These are phyloP conservation scores for Pyrocoelia pectoralis DNA, from an alignment of 2,888 invertebrate species.

Conservation along the genomic window DNA sequence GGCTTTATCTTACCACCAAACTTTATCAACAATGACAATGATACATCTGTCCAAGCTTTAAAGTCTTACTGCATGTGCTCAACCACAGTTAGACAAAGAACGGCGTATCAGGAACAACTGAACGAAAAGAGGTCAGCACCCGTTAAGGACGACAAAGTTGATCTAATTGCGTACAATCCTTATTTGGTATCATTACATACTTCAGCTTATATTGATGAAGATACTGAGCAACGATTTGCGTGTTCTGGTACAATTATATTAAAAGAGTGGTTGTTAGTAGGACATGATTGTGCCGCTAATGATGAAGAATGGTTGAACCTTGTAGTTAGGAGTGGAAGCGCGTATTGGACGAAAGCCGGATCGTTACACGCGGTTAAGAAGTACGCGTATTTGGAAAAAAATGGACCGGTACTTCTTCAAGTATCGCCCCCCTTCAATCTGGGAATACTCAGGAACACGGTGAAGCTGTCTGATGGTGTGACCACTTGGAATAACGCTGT, in stretches of 20 bases:
- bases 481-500: background rate
- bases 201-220: background rate
- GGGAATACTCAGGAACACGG: background rate
- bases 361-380: background rate
- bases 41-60: background rate
- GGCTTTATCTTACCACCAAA: conserved; percentile 8
- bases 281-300: background rate
- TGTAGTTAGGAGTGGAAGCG: background rate
- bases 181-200: background rate
- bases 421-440: background rate
- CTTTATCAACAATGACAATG: background rate
- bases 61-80: background rate
- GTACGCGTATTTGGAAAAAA: background rate
- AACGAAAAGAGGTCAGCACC: no score
- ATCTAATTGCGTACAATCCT: no score
- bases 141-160: no score
- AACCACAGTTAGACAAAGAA: no score
- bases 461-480: background rate
- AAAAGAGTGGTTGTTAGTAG: background rate
- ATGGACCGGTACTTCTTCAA: background rate
- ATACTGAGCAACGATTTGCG: conserved; percentile 7
- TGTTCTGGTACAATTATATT: conserved; percentile 13
- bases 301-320: conserved; percentile 6
- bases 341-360: conserved; percentile 7
- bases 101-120: no score